Conservation (phyloP, 2,888 invertebrate genomes). For the Diarsia rubi region DNA sequence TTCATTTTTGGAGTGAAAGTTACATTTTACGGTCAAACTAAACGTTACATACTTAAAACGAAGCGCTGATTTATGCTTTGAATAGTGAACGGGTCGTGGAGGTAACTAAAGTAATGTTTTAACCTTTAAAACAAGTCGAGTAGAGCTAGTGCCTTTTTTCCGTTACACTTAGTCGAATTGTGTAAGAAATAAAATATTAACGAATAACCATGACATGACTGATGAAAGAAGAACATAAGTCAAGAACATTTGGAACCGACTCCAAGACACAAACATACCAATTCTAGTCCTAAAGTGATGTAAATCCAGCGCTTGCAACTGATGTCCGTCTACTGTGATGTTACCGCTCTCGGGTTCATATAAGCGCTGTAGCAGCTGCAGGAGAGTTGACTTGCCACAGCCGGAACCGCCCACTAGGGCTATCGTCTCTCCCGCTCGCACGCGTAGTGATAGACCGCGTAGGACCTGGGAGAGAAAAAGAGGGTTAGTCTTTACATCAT, state of each 20-base stretch:
- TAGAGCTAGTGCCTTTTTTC: too few species aligned
- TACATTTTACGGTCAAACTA: too few species aligned
- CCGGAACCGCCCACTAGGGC: constrained; percentile 94
- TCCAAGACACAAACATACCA: constrained; percentile 71
- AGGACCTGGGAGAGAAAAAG: constrained; percentile 87
- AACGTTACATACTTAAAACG: too few species aligned
- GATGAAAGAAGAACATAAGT: not conserved
- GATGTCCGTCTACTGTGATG: constrained; percentile 92
- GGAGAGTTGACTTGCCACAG: constrained; percentile 95
- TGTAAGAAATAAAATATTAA: not conserved
- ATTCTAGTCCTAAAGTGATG: constrained; percentile 83
- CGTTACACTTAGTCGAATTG: not conserved
- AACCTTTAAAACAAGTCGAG: too few species aligned
- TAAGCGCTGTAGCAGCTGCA: constrained; percentile 94
- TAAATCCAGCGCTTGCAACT: constrained; percentile 92
- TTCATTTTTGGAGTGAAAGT: too few species aligned
- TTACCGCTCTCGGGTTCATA: constrained; percentile 92
- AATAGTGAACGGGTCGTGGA: too few species aligned
- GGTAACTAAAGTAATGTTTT: too few species aligned
- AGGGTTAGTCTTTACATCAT: not conserved
- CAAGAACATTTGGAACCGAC: not conserved
- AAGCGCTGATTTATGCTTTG: too few species aligned
- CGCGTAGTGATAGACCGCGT: constrained; percentile 91
- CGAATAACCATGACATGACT: not conserved
- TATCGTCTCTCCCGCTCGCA: constrained; percentile 93